phyloP scores from a whole-genome alignment of 2,113 vertebrate species.

The Osmerus mordax region DNA sequence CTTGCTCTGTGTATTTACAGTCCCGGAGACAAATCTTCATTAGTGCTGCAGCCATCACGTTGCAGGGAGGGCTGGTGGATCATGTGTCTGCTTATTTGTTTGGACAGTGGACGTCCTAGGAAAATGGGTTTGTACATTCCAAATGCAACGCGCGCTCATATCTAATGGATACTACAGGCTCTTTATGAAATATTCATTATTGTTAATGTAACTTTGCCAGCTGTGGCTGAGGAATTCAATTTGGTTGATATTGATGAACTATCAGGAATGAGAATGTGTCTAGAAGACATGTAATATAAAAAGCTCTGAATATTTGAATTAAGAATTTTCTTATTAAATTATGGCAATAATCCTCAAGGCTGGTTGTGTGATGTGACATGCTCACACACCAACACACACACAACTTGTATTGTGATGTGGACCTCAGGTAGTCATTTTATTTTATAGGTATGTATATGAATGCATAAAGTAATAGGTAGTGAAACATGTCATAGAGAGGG shows the following conservation, averaged over 20 bases:
- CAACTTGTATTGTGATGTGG: too few relatives aligned
- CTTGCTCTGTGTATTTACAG: slow-evolving; percentile 60
- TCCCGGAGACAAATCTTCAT: slow-evolving; percentile 64
- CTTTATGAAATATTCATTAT: slow-evolving; percentile 66
- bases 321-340: too few relatives aligned
- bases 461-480: too few relatives aligned
- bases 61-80: slow-evolving; percentile 39
- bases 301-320: too few relatives aligned
- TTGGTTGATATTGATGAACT: slow-evolving; percentile 45
- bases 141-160: slow-evolving; percentile 45
- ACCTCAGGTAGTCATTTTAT: too few relatives aligned
- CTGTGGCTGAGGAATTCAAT: slow-evolving; percentile 46
- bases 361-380: too few relatives aligned
- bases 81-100: slow-evolving; percentile 63
- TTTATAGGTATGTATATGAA: too few relatives aligned
- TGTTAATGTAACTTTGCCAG: slow-evolving; percentile 47
- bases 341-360: too few relatives aligned
- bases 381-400: too few relatives aligned
- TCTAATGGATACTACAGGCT: slow-evolving; percentile 58
- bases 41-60: slow-evolving; percentile 51
- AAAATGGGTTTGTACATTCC: slow-evolving; percentile 57
- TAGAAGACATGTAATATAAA: too few relatives aligned
- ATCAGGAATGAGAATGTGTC: neutral
- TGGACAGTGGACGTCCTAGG: slow-evolving; percentile 57
- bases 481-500: too few relatives aligned